Percentiles rank a stretch among this genome's conserved stretches.
Conservation (phyloP, 1,140 invertebrate genomes). For the Formica exsecta region DNA sequence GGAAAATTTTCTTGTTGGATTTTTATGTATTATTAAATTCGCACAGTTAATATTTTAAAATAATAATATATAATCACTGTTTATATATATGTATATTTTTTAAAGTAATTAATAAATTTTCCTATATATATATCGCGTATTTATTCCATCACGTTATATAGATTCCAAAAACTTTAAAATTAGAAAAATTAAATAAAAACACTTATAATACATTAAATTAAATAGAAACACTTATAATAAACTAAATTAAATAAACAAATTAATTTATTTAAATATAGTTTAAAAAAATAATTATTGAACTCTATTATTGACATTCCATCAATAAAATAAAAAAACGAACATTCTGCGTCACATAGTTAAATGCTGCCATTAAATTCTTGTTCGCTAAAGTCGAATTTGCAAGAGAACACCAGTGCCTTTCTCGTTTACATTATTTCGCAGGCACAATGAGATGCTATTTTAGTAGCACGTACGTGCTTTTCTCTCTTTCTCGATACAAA, state of each 20-base stretch:
- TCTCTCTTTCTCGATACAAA: background rate
- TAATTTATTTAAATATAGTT: background rate
- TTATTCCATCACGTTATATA: background rate
- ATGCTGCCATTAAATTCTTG: conserved; percentile 19
- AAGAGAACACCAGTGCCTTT: conserved; percentile 41
- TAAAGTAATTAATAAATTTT: background rate
- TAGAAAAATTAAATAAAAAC: background rate
- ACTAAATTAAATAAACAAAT: background rate
- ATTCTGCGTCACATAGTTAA: background rate
- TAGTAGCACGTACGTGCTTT: conserved; percentile 22
- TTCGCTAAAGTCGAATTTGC: conserved; percentile 19
- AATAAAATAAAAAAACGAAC: background rate
- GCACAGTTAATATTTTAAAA: background rate
- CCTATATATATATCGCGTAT: background rate
- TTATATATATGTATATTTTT: background rate
- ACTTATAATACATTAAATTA: background rate
- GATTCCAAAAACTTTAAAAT: background rate
- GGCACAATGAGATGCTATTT: conserved; percentile 51
- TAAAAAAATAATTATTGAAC: background rate
- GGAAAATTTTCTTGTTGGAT: background rate
- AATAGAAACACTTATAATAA: background rate
- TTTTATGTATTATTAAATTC: background rate
- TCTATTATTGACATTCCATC: background rate
- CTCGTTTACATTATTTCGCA: conserved; percentile 57
- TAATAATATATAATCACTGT: background rate